These are phyloP conservation scores for Trilocha varians DNA, from an alignment of 2,888 invertebrate genomes.

Conservation along the genomic window DNA sequence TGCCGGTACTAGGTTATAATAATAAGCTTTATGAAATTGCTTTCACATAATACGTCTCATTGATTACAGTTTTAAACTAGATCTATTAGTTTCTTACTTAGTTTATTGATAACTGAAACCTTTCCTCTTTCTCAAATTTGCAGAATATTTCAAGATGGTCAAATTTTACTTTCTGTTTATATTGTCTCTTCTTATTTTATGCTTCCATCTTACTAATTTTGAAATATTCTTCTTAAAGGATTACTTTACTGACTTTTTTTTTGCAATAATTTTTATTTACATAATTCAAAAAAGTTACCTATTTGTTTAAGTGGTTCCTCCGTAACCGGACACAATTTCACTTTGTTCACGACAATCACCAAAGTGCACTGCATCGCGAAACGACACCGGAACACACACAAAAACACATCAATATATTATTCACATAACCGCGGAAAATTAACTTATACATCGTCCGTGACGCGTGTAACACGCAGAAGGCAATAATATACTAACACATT, in stretches of 20 bases:
- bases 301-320: constrained; percentile 54
- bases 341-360: constrained; percentile 65
- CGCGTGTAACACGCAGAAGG: constrained; percentile 53
- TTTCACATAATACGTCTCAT: background rate
- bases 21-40: background rate
- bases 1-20: constrained; percentile 1
- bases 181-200: no score
- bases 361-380: constrained; percentile 65
- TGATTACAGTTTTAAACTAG: no score
- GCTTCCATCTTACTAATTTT: no score
- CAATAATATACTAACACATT: constrained; percentile 51
- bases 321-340: constrained; percentile 55
- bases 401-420: constrained; percentile 37
- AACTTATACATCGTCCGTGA: constrained; percentile 53
- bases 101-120: no score
- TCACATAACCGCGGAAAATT: constrained; percentile 47
- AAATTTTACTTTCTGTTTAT: no score
- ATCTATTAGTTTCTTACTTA: no score
- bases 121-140: no score
- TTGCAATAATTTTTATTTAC: no score
- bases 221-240: no score
- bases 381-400: constrained; percentile 37
- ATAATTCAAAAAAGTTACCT: constrained; percentile 35
- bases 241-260: no score
- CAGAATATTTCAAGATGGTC: no score